A percentile compares a stretch with the other conserved stretches of the same genome.
These are phyloP conservation scores for Theristicus caerulescens DNA, from an alignment of 2,113 vertebrate species.

Conservation along the genomic window DNA sequence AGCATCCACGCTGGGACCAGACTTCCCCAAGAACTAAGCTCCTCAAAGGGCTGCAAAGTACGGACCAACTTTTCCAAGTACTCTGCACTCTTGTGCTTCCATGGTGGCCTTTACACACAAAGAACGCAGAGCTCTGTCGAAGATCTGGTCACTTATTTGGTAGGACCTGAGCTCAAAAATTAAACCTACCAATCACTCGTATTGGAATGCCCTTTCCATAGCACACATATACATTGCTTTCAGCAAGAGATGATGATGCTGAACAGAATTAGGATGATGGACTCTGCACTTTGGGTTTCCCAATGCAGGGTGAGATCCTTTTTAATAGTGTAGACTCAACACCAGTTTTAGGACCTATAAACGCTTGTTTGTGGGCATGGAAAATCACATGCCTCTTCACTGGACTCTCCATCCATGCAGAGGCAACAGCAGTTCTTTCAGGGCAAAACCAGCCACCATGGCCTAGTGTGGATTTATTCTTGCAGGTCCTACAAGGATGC, in stretches of 20 bases:
- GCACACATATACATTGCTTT: neutral
- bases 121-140: neutral
- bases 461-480: neutral
- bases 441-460: neutral
- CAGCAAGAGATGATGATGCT: neutral
- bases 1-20: neutral
- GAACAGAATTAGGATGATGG: neutral
- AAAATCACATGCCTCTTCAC: neutral
- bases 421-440: neutral
- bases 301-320: neutral
- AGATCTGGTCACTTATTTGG: neutral
- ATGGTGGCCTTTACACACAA: neutral
- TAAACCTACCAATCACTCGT: neutral
- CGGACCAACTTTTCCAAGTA: neutral
- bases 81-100: neutral
- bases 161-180: neutral
- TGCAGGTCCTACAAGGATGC: neutral
- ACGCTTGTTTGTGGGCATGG: neutral
- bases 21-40: neutral
- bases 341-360: neutral
- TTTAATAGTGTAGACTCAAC: neutral
- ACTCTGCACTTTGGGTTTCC: neutral
- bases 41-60: neutral
- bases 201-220: neutral
- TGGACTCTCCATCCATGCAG: neutral